These are phyloP conservation scores for Drosophila mayri DNA, from an alignment of 1,140 invertebrate species.

Conservation along the genomic window DNA sequence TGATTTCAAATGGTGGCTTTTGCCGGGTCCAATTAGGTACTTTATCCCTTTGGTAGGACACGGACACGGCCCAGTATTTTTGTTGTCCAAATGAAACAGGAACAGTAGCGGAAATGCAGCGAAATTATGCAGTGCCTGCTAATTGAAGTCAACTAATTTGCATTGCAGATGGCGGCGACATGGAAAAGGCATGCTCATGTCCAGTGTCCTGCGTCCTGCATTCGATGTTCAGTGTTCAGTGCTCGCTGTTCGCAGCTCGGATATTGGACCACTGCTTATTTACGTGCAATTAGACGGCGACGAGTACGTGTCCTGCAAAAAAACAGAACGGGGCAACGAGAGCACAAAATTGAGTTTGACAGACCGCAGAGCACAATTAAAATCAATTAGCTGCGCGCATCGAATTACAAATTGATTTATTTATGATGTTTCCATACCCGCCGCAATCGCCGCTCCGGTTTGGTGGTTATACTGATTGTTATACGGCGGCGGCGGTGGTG, in stretches of 20 bases:
- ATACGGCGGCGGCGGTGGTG: conserved; percentile 3
- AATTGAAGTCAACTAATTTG: conserved; percentile 66
- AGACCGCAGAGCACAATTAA: conserved; percentile 56
- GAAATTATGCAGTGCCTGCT: conserved; percentile 57
- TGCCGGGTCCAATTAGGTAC: conserved; percentile 25
- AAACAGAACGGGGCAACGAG: neutral
- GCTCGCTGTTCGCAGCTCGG: conserved; percentile 7
- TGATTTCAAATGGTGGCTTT: conserved; percentile 11
- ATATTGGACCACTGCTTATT: conserved; percentile 49
- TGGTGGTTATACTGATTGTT: conserved; percentile 23
- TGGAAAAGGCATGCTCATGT: conserved; percentile 44
- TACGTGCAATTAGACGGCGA: conserved; percentile 50
- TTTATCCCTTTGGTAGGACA: conserved; percentile 19
- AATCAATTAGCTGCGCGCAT: conserved; percentile 69
- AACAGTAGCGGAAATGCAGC: conserved; percentile 26
- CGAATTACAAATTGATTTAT: conserved; percentile 70
- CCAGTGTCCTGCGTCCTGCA: conserved; percentile 4
- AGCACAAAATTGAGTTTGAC: conserved; percentile 60
- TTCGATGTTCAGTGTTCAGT: neutral
- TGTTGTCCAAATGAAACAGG: conserved; percentile 13
- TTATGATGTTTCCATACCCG: conserved; percentile 48
- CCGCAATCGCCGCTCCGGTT: conserved; percentile 29
- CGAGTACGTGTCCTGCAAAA: conserved; percentile 41
- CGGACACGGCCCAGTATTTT: conserved; percentile 22
- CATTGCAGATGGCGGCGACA: conserved; percentile 47